Base-by-base conservation (phyloP, 2,797 vertebrate species). In the Buphagus erythrorhynchus region DNA sequence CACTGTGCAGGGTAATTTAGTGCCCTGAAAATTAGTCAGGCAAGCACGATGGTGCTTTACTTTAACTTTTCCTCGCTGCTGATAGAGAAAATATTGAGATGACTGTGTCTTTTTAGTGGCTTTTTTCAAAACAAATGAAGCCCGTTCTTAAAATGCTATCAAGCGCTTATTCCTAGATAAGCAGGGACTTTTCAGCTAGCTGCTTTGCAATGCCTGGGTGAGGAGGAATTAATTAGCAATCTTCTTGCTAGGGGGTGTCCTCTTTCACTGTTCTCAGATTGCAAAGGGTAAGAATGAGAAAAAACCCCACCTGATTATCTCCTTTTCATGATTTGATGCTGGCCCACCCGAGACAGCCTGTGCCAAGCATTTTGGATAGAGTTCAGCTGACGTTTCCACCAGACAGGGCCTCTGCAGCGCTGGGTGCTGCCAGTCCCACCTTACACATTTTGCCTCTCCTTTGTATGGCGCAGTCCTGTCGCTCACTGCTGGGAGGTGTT, bases 261-360 rank as follows among this genome's bases (percentile, higher is more conserved):
- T 85, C 85, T 97, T 97, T 95, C 96, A 92, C 59, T 35, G 61
- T 87, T 96, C 96, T 98, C 95, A 26, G 55, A 52, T 97, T 97
- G 87, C 96, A 72, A n/a, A 59, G 20, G 31, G 22, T 74, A 74
- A 72, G 78, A 87, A 71, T 22, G 62, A 66, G 87, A 52, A 54
- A 83, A 62, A 55, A 22, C 1, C 40, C 87, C 68, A 24, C 52
- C 69, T 88, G 68, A 49, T 92, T 26, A 84, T 85, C 82, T 87
- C 29, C 55, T 82, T 65, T 65, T 48, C 57, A 17, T 5, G 22
- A 31, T 40, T 63, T 74, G 54, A 26, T 36, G 68, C 45, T 74
- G 61, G 52, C 38, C 48, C 13, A 21, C 59, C n/a, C 26, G 13
- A 57, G 72, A 33, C n/a, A 55, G 38, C 26, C 90, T 75, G 24